Base-by-base conservation (phyloP, 2,888 invertebrate genomes). In the Apodemia mormo region DNA sequence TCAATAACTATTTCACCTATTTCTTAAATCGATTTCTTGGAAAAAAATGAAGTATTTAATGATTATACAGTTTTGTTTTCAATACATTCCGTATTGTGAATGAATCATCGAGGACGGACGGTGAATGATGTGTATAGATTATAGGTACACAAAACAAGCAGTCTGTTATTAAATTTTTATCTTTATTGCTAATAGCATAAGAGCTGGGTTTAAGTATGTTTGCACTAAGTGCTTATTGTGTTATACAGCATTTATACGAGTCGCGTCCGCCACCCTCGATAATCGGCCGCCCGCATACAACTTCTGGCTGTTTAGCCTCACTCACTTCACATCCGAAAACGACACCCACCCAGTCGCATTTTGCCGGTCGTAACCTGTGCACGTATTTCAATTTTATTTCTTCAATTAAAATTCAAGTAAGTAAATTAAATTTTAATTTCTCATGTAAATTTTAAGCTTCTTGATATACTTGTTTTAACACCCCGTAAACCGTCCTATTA, bases 361-460 rank as follows among this genome's bases (percentile, higher is more conserved):
- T 84, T 82, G 84, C 83, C 86, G 82, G 80, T 81, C 83, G 81
- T 76, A 75, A 78, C 78, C 76, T 80, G 88, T 87, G 87, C 82
- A 85, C 89, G 86, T 76, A 72, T 74, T 75, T 73, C 71, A 76
- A 75, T 77, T 76, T 74, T 78, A 73, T 76, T 80, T 75, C 77
- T 78, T 79, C 83, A 80, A 81, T 82, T 83, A n/a, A 82, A 81
- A 33, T 12, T 40, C 40, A 68, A 58, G 67, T 68, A 68, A 68
- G 67, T 68, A 67, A 56, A 40, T 58, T 29, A 30, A 22, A 14
- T 8, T 30, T 29, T 49, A 9, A 40, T 40, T 40, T 40, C 8
- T n/a, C n/a, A n/a, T 8, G 1, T 33, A 33, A 33, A 9, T 9
- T 40, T 40, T 40, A 40, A 1, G 9, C 9, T 7, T 9, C 40